These are phyloP conservation scores for Chorisops tibialis DNA, from an alignment of 2,888 invertebrate species.

Conservation along the genomic window DNA sequence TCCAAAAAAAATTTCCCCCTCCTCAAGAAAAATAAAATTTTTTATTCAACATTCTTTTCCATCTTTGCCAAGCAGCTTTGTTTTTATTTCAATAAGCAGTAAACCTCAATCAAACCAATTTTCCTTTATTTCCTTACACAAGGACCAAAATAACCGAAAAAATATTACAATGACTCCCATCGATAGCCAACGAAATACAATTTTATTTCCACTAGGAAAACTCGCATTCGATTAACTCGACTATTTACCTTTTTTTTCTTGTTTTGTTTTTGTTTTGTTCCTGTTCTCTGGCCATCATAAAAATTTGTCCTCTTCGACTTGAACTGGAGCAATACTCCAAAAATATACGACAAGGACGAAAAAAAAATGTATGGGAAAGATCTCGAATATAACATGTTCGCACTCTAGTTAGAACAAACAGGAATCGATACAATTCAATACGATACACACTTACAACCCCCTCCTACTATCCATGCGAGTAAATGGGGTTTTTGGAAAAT, in stretches of 20 bases:
- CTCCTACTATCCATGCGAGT: not conserved
- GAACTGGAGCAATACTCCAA: not conserved
- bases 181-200: conserved; percentile 10
- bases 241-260: conserved; percentile 23
- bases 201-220: conserved; percentile 20
- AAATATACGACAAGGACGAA: not conserved
- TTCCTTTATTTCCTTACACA: conserved; percentile 17
- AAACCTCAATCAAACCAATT: conserved; percentile 27
- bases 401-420: conserved; percentile 3
- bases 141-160: not conserved
- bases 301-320: conserved; percentile 23
- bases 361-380: not conserved
- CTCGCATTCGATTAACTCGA: conserved; percentile 25
- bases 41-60: too few relatives aligned
- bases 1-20: too few relatives aligned
- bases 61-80: not conserved
- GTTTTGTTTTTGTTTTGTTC: not conserved
- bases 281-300: conserved; percentile 13
- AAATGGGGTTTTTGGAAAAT: conserved; percentile 17
- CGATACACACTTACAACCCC: not conserved
- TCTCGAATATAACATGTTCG: conserved; percentile 7
- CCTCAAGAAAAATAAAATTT: too few relatives aligned
- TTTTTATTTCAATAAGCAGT: conserved; percentile 30
- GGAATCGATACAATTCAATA: conserved; percentile 2
- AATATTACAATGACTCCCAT: conserved; percentile 11